Conservation (phyloP, 2,888 invertebrate genomes). For the Alitta virens region DNA sequence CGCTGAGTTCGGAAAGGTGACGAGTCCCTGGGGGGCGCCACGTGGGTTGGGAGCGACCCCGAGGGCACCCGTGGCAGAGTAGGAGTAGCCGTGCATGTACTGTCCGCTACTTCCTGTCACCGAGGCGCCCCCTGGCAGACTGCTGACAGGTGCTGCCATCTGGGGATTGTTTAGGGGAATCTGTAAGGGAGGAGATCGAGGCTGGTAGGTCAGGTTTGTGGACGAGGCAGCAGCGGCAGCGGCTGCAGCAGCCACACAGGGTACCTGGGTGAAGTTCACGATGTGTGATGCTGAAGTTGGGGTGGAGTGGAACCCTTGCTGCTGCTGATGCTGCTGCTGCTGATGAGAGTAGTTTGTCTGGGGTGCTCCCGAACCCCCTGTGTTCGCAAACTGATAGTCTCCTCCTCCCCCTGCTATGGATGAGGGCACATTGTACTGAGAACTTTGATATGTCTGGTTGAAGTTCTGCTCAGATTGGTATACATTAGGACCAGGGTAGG, state of each 20-base stretch:
- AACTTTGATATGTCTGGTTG: too few relatives aligned
- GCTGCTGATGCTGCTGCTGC: too few relatives aligned
- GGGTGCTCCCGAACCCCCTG: background rate
- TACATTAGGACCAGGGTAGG: background rate
- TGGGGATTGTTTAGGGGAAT: background rate
- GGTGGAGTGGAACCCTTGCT: too few relatives aligned
- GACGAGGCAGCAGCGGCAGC: background rate
- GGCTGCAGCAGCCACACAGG: background rate
- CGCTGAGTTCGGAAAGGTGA: constrained; percentile 4
- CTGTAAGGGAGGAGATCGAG: constrained; percentile 35
- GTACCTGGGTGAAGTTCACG: background rate
- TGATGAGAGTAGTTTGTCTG: background rate
- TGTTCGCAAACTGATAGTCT: background rate
- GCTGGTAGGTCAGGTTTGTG: constrained; percentile 21
- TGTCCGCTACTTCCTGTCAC: constrained; percentile 1
- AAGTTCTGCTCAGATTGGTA: constrained; percentile 1
- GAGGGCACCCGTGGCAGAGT: background rate
- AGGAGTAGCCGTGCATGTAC: background rate
- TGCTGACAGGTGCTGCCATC: constrained; percentile 1
- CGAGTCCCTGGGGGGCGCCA: background rate
- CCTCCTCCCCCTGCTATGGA: too few relatives aligned
- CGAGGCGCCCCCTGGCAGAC: constrained; percentile 13
- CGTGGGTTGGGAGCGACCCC: constrained; percentile 1
- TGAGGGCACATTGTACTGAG: too few relatives aligned
- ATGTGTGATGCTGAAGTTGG: background rate